Evolutionary conservation across 2,113 vertebrate genomes (phyloP).

Genomic region (Neogale vison): DNA sequence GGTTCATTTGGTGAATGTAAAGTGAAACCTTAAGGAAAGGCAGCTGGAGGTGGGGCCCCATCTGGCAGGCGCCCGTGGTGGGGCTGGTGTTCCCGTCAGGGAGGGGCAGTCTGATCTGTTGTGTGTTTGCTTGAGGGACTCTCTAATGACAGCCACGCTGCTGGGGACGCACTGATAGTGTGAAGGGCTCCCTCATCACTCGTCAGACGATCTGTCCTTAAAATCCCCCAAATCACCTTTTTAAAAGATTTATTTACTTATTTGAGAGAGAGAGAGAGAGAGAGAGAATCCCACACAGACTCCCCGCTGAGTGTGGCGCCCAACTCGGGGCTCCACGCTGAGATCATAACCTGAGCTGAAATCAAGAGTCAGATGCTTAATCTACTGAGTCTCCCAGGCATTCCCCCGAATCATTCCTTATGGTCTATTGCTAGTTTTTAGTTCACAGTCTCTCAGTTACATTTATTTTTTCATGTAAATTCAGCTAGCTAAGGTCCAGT

Average conservation of each 20-base stretch:
- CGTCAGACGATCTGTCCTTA: neutral
- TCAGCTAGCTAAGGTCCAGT: no score
- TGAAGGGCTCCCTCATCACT: neutral
- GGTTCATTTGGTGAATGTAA: neutral
- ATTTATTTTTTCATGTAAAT: neutral
- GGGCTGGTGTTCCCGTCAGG: accelerated
- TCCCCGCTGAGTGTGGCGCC: neutral
- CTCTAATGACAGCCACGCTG: neutral
- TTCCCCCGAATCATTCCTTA: neutral
- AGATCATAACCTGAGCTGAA: neutral
- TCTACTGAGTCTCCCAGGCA: neutral
- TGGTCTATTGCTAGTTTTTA: neutral
- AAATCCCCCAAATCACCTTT: neutral
- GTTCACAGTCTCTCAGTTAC: neutral
- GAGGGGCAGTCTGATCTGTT: neutral
- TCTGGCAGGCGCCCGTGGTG: accelerated
- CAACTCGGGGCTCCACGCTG: neutral
- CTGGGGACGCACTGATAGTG: neutral
- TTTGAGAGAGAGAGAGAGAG: neutral
- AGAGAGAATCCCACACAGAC: neutral
- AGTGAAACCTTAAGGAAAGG: neutral
- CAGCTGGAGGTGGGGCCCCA: neutral
- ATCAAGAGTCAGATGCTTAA: neutral
- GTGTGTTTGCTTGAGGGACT: neutral
- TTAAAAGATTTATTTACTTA: neutral